Conservation (phyloP, 2,113 vertebrate genomes). For the Hiodon tergisus region DNA sequence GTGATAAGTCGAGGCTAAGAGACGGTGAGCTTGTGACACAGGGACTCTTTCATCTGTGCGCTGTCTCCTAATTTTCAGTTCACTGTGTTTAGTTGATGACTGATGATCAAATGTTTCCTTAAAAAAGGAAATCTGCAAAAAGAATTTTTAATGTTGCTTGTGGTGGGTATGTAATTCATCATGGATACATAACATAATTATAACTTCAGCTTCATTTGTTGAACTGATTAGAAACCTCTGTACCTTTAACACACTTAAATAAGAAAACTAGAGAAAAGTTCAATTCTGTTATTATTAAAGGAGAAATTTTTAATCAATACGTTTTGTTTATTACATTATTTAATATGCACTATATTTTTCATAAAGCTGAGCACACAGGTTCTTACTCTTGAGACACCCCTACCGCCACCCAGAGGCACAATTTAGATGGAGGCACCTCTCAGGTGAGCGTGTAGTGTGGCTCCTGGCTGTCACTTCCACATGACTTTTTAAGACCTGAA, state of each 20-base stretch:
- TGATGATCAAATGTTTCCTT: constrained; percentile 16
- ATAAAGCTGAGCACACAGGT: not conserved
- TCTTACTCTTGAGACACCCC: not conserved
- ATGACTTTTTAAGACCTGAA: not conserved
- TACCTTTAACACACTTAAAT: too few relatives aligned
- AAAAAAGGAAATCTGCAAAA: not conserved
- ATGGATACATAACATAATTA: not conserved
- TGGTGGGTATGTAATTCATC: not conserved
- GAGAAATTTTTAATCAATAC: too few relatives aligned
- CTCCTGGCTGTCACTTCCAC: not conserved
- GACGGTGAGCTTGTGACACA: not conserved
- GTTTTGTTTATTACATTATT: too few relatives aligned
- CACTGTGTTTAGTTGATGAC: constrained; percentile 7
- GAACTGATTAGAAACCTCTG: not conserved
- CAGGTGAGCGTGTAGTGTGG: too few relatives aligned
- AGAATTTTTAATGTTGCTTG: constrained; percentile 3
- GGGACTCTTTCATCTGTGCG: constrained; percentile 13
- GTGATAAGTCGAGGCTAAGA: not conserved
- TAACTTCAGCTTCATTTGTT: not conserved
- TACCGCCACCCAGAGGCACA: not conserved
- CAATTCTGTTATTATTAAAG: too few relatives aligned
- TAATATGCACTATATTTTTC: too few relatives aligned
- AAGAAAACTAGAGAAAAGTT: too few relatives aligned
- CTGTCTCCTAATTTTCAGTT: not conserved
- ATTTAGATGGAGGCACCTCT: not conserved